These are phyloP conservation scores for Meghimatium bilineatum DNA, from an alignment of 2,888 invertebrate genomes.

Conservation along the genomic window DNA sequence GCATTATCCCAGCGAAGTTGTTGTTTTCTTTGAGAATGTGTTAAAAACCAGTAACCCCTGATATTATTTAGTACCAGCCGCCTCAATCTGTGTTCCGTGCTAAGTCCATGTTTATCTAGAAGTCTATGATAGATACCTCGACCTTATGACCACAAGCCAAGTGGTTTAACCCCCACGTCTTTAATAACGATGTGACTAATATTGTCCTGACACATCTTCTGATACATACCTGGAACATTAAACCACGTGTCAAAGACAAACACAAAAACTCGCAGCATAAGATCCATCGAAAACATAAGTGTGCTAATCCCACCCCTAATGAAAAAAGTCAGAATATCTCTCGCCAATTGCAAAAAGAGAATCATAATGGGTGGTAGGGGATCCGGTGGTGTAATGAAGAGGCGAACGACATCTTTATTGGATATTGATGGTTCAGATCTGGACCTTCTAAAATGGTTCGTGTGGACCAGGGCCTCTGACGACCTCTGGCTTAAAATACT, in stretches of 20 bases:
- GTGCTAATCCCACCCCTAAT: conserved; percentile 19
- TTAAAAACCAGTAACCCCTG: too few relatives aligned
- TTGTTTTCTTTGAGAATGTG: too few relatives aligned
- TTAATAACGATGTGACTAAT: too few relatives aligned
- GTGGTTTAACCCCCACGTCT: too few relatives aligned
- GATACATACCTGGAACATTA: not conserved
- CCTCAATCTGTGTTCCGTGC: too few relatives aligned
- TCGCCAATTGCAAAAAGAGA: not conserved
- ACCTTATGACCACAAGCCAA: too few relatives aligned
- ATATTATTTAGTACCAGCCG: too few relatives aligned
- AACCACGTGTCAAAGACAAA: not conserved
- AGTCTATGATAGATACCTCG: too few relatives aligned
- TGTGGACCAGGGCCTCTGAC: too few relatives aligned
- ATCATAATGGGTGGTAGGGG: not conserved
- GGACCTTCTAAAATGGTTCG: not conserved
- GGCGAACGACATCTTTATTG: not conserved
- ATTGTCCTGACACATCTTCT: not conserved
- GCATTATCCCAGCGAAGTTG: too few relatives aligned
- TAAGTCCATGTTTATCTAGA: too few relatives aligned
- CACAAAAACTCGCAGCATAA: not conserved
- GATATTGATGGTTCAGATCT: not conserved
- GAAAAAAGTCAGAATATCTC: conserved; percentile 4
- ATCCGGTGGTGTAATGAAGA: not conserved
- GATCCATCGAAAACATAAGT: conserved; percentile 20
- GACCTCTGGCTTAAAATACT: not conserved